A percentile compares a stretch with the other conserved stretches of the same genome.
These are phyloP conservation scores for Potorous gilbertii DNA, from an alignment of 2,797 vertebrate species.

Conservation along the genomic window DNA sequence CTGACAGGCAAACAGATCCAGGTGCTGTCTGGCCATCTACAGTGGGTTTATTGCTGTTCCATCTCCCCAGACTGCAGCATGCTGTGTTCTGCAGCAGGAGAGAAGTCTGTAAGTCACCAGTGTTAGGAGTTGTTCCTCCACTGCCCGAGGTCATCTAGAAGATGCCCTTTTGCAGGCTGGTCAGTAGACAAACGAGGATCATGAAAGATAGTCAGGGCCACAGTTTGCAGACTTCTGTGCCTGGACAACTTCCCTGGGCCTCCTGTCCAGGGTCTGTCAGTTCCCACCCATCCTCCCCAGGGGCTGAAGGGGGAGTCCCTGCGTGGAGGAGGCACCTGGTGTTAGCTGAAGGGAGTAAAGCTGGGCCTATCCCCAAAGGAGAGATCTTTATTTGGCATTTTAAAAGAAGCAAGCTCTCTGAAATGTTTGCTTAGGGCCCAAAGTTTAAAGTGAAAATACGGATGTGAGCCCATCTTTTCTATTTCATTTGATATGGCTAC, in stretches of 20 bases:
- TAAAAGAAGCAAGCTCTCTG: not conserved
- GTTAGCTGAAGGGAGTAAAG: not conserved
- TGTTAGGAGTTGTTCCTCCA: accelerated
- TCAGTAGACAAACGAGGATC: not conserved
- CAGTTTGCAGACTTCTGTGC: not conserved
- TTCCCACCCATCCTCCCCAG: not conserved
- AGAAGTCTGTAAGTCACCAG: slow-evolving; percentile 89
- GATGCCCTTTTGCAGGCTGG: not conserved
- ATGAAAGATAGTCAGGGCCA: not conserved
- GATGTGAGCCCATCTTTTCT: not conserved
- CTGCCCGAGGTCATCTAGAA: not conserved
- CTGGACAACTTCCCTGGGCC: too few relatives aligned
- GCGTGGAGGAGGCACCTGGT: not conserved
- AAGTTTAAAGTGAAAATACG: slow-evolving; percentile 20
- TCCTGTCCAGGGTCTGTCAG: not conserved
- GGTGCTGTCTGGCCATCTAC: slow-evolving; percentile 92
- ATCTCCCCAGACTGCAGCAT: slow-evolving; percentile 96
- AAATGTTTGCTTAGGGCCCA: not conserved
- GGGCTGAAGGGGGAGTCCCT: not conserved
- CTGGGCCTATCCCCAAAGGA: not conserved
- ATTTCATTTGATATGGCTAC: slow-evolving; percentile 33
- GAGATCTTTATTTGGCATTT: slow-evolving; percentile 7
- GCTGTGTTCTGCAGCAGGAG: slow-evolving; percentile 93
- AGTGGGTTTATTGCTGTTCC: slow-evolving; percentile 96
- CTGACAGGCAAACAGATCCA: slow-evolving; percentile 90